Conservation (phyloP, 1,140 invertebrate genomes). For the Myzus persicae region DNA sequence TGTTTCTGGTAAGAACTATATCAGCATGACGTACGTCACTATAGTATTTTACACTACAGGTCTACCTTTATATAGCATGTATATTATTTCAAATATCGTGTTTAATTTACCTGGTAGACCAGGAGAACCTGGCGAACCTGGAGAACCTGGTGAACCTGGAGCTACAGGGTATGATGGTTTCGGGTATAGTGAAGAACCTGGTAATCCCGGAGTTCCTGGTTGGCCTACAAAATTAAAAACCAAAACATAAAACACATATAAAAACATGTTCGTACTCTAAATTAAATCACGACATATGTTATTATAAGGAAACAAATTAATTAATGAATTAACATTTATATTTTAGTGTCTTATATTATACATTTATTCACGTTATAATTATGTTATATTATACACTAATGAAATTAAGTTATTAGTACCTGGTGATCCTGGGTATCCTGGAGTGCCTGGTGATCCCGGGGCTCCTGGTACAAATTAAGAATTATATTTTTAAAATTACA, state of each 20-base stretch:
- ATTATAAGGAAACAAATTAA: neutral
- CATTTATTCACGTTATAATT: no score
- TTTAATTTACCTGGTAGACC: constrained; percentile 47
- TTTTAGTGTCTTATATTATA: neutral
- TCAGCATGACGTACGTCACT: neutral
- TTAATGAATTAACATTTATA: neutral
- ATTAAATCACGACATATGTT: neutral
- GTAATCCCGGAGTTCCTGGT: constrained; percentile 49
- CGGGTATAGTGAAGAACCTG: constrained; percentile 24
- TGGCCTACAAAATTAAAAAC: constrained; percentile 38
- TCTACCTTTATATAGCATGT: no score
- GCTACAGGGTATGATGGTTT: constrained; percentile 50
- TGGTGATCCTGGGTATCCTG: constrained; percentile 55
- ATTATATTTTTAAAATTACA: constrained; percentile 27
- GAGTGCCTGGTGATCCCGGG: constrained; percentile 60
- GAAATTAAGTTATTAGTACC: neutral
- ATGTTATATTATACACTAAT: no score
- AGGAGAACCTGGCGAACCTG: constrained; percentile 60
- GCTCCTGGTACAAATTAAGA: constrained; percentile 58
- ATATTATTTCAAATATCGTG: no score
- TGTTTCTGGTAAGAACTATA: neutral
- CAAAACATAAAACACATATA: constrained; percentile 35
- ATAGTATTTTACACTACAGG: no score
- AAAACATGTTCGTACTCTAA: neutral
- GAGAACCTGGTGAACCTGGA: constrained; percentile 59